phyloP scores from a whole-genome alignment of 2,113 vertebrate species.

The Ursus arctos region DNA sequence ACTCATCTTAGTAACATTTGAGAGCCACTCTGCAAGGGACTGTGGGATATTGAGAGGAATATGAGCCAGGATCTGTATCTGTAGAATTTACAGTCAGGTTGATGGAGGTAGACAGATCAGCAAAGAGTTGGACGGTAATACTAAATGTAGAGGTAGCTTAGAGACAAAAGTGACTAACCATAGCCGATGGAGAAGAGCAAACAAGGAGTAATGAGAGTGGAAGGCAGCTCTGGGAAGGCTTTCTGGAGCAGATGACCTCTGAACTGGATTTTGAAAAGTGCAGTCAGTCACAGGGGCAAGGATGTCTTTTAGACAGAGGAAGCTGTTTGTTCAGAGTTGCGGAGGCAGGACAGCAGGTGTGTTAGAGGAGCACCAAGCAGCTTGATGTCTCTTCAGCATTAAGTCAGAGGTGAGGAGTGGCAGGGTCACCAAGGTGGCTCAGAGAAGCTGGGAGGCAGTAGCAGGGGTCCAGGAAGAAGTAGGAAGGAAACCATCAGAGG shows the following conservation, averaged over 20 bases:
- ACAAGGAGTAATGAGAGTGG: neutral
- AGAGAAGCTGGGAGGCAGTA: neutral
- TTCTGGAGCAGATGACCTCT: neutral
- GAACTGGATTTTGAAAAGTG: neutral
- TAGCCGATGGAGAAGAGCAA: neutral
- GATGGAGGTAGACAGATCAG: neutral
- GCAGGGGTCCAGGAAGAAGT: neutral
- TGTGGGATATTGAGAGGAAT: neutral
- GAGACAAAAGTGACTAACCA: neutral
- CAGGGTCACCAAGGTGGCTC: neutral
- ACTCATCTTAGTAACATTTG: neutral
- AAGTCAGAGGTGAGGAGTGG: neutral
- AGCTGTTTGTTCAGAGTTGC: neutral
- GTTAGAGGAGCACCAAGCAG: neutral
- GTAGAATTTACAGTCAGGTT: neutral
- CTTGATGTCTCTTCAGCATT: neutral
- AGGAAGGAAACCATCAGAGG: neutral
- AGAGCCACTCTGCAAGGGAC: slow-evolving; percentile 7
- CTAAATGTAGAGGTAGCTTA: neutral
- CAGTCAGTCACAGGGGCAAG: neutral
- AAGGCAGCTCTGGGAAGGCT: neutral
- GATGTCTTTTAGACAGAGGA: neutral
- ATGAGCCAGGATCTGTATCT: neutral
- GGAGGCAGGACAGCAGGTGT: neutral
- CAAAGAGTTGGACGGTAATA: neutral